Evolutionary conservation across 2,797 vertebrate genomes (phyloP), one percentile per base, ranked within the genome.

Genomic region (Crocidura indochinensis): DNA sequence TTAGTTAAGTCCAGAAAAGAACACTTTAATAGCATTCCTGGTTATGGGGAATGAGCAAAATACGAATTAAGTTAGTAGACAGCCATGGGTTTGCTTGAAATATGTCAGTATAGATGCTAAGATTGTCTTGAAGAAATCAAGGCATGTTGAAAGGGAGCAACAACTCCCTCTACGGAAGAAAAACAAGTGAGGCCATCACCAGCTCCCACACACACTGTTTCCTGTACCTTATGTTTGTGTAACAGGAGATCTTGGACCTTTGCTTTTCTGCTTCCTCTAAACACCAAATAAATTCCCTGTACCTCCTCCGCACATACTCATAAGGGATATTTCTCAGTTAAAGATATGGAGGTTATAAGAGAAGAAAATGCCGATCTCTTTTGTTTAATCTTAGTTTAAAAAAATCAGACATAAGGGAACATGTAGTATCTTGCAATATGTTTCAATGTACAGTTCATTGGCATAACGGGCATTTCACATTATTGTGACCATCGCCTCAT

Each of bases 11-110:
- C 38, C 24, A 82, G 85, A 92, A 90, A 88, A 38, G 74, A 82
- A 53, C 76, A 47, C 81, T 78, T 79, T 77, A 91, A 88, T 72
- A 92, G 87, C 87, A 84, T 90, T 92, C 87, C 71, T 56, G 29
- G 44, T 26, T n/a, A 60, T 83, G 75, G 76, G 78, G n/a, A 89
- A 31, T 26, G 67, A 80, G n/a, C 47, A 77, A 94, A 93, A 75
- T 56, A 87, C 65, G 92, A 75, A 84, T 72, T 77, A 94, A 60
- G 29, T 15, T 69, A 68, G 93, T 20, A 90, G 80, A 65, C 68
- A 92, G 60, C 79, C 62, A 19, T 3, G 65, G 49, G 73, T 60
- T 29, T 24, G 51, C 83, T 69, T 53, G 82, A 82, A 87, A 83
- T 12, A 31, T 3, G n/a, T 62, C 86, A 11, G 10, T 0, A 14